phyloP scores from a whole-genome alignment of 2,797 vertebrate species.

The Urocyon cinereoargenteus region DNA sequence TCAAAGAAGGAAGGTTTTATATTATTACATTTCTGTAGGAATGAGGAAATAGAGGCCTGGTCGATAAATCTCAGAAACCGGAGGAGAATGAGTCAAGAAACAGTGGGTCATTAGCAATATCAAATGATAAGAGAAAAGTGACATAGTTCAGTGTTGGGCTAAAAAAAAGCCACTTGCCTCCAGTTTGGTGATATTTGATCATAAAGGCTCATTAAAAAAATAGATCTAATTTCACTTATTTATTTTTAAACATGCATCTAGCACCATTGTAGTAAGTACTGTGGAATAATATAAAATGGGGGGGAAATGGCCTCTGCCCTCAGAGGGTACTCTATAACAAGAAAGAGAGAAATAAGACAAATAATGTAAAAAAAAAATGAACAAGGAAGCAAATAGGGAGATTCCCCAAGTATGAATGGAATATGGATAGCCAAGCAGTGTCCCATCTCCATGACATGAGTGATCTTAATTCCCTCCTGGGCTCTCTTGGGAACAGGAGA shows the following conservation, averaged over 20 bases:
- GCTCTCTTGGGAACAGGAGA: neutral
- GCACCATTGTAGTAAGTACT: neutral
- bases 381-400: neutral
- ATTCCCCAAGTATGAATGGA: neutral
- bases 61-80: neutral
- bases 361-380: neutral
- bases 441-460: neutral
- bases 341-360: neutral
- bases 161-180: neutral
- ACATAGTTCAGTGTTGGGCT: neutral
- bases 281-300: neutral
- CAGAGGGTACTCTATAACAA: neutral
- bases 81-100: neutral
- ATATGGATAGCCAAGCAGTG: neutral
- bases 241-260: neutral
- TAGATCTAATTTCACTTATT: slow-evolving; percentile 34
- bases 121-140: neutral
- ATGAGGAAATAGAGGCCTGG: neutral
- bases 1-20: neutral
- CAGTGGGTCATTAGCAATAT: neutral
- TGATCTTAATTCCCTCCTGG: neutral
- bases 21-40: neutral
- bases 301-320: neutral
- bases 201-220: slow-evolving; percentile 28
- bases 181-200: neutral